Evolutionary conservation across 2,888 invertebrate genomes (phyloP), one percentile per base, ranked within the genome.

Genomic region (Saturnia japonica): DNA sequence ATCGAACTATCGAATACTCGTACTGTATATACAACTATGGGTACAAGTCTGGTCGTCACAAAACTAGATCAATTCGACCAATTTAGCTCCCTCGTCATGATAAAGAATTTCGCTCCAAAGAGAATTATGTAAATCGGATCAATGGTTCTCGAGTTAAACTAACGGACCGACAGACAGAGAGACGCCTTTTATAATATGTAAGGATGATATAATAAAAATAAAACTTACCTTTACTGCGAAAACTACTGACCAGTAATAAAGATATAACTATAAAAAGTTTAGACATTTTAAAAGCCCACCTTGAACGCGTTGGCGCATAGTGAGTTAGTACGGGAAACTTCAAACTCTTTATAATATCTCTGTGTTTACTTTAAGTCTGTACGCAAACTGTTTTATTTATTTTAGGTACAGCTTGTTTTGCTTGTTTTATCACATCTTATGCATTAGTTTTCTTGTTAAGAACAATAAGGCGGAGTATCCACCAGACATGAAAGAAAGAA

Each of bases 341-440:
- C 40, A 7, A 40, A 60, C 3, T 6, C 40, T 64, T 40, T 64
- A 64, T 64, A 40, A 25, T 25, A 40, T 64, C 2, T 0, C n/a
- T 19, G 11, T 64, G 40, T 64, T 64, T 64, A 64, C 57, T 64
- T 3, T 64, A 40, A 64, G 62, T 64, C 3, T 34, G 34, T n/a
- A 40, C 1, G 34, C 64, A 40, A 19, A n/a, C 40, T 64, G 64
- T 64, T 34, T 40, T 11, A 6, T 60, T 60, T 60, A 60, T 28
- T 60, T 28, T 60, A 28, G 14, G 12, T n/a, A n/a, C n/a, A n/a
- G n/a, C n/a, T n/a, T n/a, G n/a, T n/a, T n/a, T n/a, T n/a, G 12
- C 14, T 25, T 60, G 11, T 28, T 28, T 60, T 60, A 9, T 14
- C 16, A 9, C 25, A 28, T 60, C 57, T 14, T 1, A 6, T 3